Percentiles rank a stretch among this genome's conserved stretches.
Conservation (phyloP, 2,113 vertebrate species). For the Phyllopteryx taeniolatus region DNA sequence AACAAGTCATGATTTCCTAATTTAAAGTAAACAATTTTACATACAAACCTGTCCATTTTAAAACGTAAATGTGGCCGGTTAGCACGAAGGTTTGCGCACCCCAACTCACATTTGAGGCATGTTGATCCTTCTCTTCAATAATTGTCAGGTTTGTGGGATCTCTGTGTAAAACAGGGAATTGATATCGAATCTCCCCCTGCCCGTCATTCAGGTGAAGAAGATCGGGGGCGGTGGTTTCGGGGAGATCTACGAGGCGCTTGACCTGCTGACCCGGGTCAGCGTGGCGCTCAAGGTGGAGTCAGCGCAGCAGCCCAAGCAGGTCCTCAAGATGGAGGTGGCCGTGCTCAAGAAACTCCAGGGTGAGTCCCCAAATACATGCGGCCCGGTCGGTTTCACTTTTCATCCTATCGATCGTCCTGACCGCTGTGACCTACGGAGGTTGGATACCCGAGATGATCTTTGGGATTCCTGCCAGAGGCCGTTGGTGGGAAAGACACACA, state of each 20-base stretch:
- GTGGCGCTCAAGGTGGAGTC: slow-evolving; percentile 98
- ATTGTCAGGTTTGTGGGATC: too few relatives aligned
- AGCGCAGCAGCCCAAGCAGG: slow-evolving; percentile 97
- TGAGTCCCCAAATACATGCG: slow-evolving; percentile 63
- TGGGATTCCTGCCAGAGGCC: background rate
- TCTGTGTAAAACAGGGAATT: background rate
- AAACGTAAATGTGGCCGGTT: too few relatives aligned
- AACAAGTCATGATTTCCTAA: too few relatives aligned
- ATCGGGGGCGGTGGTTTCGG: slow-evolving; percentile 98
- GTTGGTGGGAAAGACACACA: background rate
- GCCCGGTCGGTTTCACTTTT: slow-evolving; percentile 33
- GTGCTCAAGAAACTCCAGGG: slow-evolving; percentile 98
- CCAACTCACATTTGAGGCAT: too few relatives aligned
- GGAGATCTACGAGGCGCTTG: slow-evolving; percentile 98
- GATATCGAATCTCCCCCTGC: background rate
- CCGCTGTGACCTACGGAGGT: slow-evolving; percentile 9
- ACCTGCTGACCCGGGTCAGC: slow-evolving; percentile 87
- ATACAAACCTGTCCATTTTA: too few relatives aligned
- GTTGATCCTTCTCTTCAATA: too few relatives aligned
- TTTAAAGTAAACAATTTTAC: too few relatives aligned
- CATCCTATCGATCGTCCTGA: slow-evolving; percentile 12
- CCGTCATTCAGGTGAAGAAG: slow-evolving; percentile 83
- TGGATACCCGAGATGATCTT: background rate
- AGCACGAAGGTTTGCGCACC: too few relatives aligned
- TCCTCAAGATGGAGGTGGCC: slow-evolving; percentile 98